Base-by-base conservation (phyloP, 1,140 invertebrate genomes). In the Camponotus vicinus region DNA sequence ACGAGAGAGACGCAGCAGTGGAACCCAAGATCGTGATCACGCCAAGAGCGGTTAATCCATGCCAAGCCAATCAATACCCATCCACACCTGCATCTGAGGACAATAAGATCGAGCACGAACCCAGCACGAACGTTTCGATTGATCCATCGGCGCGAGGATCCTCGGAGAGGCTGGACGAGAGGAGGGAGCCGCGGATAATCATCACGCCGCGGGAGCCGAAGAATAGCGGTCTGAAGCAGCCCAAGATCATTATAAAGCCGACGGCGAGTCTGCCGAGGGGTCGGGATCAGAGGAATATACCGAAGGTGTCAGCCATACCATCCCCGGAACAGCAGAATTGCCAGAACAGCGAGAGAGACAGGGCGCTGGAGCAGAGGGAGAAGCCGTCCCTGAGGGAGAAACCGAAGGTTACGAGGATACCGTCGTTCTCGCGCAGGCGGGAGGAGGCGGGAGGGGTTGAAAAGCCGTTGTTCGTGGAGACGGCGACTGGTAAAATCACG, bases 231-330 rank as follows among this genome's bases (percentile, higher is more conserved):
- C 45, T 91, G 5, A 94, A 94, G 69, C 95, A 95, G 63, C 95
- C 95, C 0, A 95, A 94, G 82, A 95, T 96, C 42, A 96, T 96
- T 40, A 96, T 96, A 49, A 95, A 95, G 79, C 95, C 95, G 4
- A 95, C 93, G 6, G 92, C 93, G 15, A 93, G 92, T 77, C 87
- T 93, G 21, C 90, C 91, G 77, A 92, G 92, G 61, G 92, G 78
- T 67, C 91, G 93, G 59, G 92, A 93, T 80, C 91, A 93, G 45
- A 93, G 93, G 75, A 93, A 94, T 78, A 94, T 95, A 67, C 94
- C 94, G 1, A 95, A 95, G 86, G 94, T 95, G 40, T 94, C 94
- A 8, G 94, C 93, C 7, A 94, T 94, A 83, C 94, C 93, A 5
- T 90, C 91, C 6, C 93, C 94, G 11, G 94, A 94, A 67, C 71